phyloP scores from a whole-genome alignment of 92 coral and sea anemone genomes.

The Phymanthus crucifer region DNA sequence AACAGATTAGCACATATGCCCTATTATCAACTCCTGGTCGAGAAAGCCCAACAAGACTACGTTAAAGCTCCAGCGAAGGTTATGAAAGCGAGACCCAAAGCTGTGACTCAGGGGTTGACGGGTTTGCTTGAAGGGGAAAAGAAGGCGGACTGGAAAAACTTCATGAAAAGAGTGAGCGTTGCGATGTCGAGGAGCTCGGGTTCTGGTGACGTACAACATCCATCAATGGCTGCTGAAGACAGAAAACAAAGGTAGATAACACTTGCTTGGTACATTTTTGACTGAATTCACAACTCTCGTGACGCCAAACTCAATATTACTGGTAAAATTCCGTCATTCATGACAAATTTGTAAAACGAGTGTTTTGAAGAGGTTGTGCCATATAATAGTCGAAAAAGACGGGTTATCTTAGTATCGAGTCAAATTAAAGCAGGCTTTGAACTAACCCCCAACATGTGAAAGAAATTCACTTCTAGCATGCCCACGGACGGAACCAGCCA shows the following conservation, averaged over 20 bases:
- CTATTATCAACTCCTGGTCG: constrained; percentile 53
- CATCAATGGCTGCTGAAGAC: constrained; percentile 7
- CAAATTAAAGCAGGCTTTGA: too few relatives aligned
- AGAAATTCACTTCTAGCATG: too few relatives aligned
- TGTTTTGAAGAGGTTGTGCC: too few relatives aligned
- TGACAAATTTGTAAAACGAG: too few relatives aligned
- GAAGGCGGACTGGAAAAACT: background rate
- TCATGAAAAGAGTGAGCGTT: constrained; percentile 22
- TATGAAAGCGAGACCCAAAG: constrained; percentile 7
- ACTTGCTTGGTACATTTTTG: background rate
- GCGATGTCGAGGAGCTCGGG: background rate
- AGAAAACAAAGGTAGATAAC: constrained; percentile 30
- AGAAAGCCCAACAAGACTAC: constrained; percentile 25
- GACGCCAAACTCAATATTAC: too few relatives aligned
- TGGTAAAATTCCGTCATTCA: too few relatives aligned
- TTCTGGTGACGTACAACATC: background rate
- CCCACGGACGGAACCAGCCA: too few relatives aligned
- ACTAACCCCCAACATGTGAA: too few relatives aligned
- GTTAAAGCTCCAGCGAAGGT: background rate
- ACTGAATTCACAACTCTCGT: too few relatives aligned
- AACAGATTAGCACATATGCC: constrained; percentile 55
- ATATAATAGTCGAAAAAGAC: too few relatives aligned
- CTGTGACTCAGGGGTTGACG: constrained; percentile 13
- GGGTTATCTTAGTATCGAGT: too few relatives aligned
- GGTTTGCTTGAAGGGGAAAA: constrained; percentile 13